Evolutionary conservation across 1,140 invertebrate genomes (phyloP).

Genomic region (Drosophila cardini): DNA sequence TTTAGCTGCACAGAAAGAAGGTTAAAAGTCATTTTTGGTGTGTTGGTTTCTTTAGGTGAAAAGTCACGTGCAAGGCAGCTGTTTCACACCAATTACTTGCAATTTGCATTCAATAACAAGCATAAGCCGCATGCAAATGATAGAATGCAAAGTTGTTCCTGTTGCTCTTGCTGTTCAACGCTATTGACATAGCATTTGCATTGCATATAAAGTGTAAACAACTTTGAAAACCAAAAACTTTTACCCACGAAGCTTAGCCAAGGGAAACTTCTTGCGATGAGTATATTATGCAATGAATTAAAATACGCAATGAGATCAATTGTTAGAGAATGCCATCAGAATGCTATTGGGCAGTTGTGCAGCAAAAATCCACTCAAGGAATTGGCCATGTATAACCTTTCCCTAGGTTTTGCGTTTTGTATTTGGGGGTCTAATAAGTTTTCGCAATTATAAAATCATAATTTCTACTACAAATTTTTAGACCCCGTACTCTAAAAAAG

Average conservation of each 20-base stretch:
- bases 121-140: slow-evolving; percentile 75
- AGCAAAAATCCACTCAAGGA: slow-evolving; percentile 65
- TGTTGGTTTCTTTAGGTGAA: slow-evolving; percentile 2
- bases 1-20: slow-evolving; percentile 17
- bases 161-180: no score
- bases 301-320: slow-evolving; percentile 76
- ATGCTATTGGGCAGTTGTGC: slow-evolving; percentile 20
- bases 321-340: slow-evolving; percentile 64
- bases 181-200: slow-evolving; percentile 32
- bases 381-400: slow-evolving; percentile 72
- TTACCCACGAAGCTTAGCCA: slow-evolving; percentile 39
- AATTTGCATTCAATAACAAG: slow-evolving; percentile 72
- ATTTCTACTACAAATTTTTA: slow-evolving; percentile 52
- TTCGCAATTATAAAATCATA: slow-evolving; percentile 70
- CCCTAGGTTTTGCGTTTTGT: slow-evolving; percentile 53
- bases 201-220: slow-evolving; percentile 81
- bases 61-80: slow-evolving; percentile 70
- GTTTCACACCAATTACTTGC: slow-evolving; percentile 82
- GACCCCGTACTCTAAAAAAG: no score
- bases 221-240: slow-evolving; percentile 43
- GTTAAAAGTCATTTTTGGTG: slow-evolving; percentile 8
- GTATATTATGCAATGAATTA: slow-evolving; percentile 80
- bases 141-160: slow-evolving; percentile 63
- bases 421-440: slow-evolving; percentile 33
- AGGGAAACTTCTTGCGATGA: slow-evolving; percentile 56